phyloP scores from a whole-genome alignment of 2,797 vertebrate species.

The Microhierax caerulescens region DNA sequence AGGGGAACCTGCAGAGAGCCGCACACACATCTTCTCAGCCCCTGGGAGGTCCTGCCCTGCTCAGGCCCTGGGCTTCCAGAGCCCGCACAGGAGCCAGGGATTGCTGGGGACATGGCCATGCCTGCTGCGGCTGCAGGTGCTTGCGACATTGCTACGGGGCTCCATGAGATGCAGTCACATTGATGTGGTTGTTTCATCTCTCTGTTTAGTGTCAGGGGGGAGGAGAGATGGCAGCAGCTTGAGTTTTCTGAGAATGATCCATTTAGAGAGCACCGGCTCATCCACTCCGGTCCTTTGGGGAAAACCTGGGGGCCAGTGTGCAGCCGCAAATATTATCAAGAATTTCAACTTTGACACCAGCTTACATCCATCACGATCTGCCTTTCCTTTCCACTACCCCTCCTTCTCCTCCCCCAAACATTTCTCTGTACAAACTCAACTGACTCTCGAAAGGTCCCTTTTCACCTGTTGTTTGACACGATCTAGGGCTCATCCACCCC shows the following conservation, averaged over 20 bases:
- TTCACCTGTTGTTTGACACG: background rate
- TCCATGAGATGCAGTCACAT: background rate
- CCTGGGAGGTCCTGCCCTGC: background rate
- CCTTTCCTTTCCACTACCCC: background rate
- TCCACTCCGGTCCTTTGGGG: background rate
- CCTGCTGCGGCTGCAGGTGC: background rate
- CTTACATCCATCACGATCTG: background rate
- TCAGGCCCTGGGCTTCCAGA: background rate
- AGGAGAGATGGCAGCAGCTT: background rate
- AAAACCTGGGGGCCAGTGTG: background rate
- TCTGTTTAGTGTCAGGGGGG: background rate
- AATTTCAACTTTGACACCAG: background rate
- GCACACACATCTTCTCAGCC: accelerated
- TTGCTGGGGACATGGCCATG: accelerated
- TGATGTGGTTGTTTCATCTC: background rate
- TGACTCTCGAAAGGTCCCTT: background rate
- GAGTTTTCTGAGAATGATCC: background rate
- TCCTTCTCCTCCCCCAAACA: background rate
- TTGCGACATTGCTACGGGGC: background rate
- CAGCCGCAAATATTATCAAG: background rate
- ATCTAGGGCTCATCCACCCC: background rate
- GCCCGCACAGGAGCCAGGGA: accelerated
- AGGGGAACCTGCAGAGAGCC: background rate
- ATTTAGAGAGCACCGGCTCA: background rate
- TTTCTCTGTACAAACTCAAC: background rate